Base-by-base conservation (phyloP, 1,140 invertebrate species). In the Agraylea sexmaculata region DNA sequence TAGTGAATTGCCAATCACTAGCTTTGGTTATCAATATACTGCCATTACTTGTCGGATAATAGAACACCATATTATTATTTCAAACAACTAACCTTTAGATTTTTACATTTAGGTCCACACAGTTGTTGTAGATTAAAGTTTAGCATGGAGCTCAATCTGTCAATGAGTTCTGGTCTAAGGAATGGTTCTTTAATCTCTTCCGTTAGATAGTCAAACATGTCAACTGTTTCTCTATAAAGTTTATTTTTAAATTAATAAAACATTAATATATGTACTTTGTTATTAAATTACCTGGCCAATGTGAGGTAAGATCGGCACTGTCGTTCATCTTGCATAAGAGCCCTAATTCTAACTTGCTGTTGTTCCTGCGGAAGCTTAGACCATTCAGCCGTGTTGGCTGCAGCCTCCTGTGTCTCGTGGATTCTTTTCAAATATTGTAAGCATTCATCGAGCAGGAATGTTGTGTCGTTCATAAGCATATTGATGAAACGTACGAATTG, bases 401-500 rank as follows among this genome's bases (percentile, higher is more conserved):
- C 35, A 4, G 59, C 52, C 52, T 88, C 86, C 65, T 98, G 93
- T 1, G 89, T 80, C 59, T 96, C 90, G 60, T 96, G 90, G 51
- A 97, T 95, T 46, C 88, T 74, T 55, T 96, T 97, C 29, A 98
- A 68, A 47, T 88, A 87, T 59, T 94, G 87, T 10, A 95, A 66
- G 58, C 90, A 94, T 63, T 99, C 94, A 57, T 99, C 94, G 29
- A 98, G 66, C 23, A 98, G 69, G 62, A 95, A 99, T 21, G 93
- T 98, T 6, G 92, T 96, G 58, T 98, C 94, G 58, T 98, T 99
- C 87, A 98, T 98, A 30, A 98, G 64, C 91, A 98, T 97, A 60
- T 99, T 99, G 19, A 97, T 80, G 58, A 98, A 99, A 51, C 93
- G 90, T 3, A 96, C 88, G 66, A 98, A 98, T 59, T 96, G 87